A percentile compares a stretch with the other conserved stretches of the same genome.
These are phyloP conservation scores for Pseudomyrmex sp. DNA, from an alignment of 1,140 invertebrate species.

Conservation along the genomic window DNA sequence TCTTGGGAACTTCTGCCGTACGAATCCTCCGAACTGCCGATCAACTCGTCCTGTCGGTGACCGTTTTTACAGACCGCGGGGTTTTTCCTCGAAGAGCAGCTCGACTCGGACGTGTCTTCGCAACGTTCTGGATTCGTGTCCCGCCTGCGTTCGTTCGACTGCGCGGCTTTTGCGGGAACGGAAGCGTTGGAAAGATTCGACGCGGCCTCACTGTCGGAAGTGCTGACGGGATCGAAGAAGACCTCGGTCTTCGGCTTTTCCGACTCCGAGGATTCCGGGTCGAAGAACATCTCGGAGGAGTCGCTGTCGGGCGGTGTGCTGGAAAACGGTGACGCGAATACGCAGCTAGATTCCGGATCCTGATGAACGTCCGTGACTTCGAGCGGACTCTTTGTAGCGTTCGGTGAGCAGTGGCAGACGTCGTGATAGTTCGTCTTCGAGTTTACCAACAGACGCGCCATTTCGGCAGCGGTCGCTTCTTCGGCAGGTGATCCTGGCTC, in stretches of 20 bases:
- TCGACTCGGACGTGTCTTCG: slow-evolving; percentile 78
- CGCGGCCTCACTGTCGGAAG: slow-evolving; percentile 74
- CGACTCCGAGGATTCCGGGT: slow-evolving; percentile 82
- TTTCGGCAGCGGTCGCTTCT: slow-evolving; percentile 84
- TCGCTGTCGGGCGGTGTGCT: slow-evolving; percentile 81
- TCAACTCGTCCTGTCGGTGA: background rate
- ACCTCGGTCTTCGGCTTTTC: slow-evolving; percentile 75
- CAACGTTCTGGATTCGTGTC: slow-evolving; percentile 34
- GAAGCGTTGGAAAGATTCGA: slow-evolving; percentile 57
- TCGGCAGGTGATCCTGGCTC: slow-evolving; percentile 89
- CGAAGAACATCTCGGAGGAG: slow-evolving; percentile 86
- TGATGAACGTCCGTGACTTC: slow-evolving; percentile 75
- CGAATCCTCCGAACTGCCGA: slow-evolving; percentile 74
- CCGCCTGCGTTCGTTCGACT: background rate
- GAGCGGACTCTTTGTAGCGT: slow-evolving; percentile 75
- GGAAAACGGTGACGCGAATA: slow-evolving; percentile 79
- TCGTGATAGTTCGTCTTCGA: slow-evolving; percentile 68
- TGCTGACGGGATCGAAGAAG: slow-evolving; percentile 75
- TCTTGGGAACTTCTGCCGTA: slow-evolving; percentile 76
- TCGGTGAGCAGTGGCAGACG: slow-evolving; percentile 69
- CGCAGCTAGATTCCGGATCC: slow-evolving; percentile 85
- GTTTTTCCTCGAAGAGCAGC: slow-evolving; percentile 56
- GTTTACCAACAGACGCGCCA: slow-evolving; percentile 70
- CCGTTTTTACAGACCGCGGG: slow-evolving; percentile 16
- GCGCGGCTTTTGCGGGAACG: background rate